phyloP scores from a whole-genome alignment of 23 tunicate genomes.

The Botrylloides violaceus region DNA sequence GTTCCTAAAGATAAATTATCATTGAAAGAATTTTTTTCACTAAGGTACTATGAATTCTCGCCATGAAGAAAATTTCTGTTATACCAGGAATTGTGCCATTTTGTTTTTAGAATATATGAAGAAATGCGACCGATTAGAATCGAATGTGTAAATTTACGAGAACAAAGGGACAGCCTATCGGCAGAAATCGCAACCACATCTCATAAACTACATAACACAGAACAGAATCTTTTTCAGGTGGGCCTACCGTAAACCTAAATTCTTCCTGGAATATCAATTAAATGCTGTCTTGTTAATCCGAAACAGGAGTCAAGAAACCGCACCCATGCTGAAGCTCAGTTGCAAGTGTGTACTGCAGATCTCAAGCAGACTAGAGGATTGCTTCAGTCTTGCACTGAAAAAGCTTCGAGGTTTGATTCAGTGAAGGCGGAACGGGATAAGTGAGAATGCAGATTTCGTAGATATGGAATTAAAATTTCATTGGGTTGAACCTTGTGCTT shows the following conservation, averaged over 20 bases:
- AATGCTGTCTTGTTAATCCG: background rate
- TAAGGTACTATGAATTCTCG: slow-evolving; percentile 28
- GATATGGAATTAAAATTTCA: background rate
- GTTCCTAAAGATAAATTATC: slow-evolving; percentile 45
- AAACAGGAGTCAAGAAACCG: slow-evolving; percentile 33
- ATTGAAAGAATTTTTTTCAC: slow-evolving; percentile 63
- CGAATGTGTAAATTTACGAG: slow-evolving; percentile 56
- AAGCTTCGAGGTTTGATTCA: slow-evolving; percentile 62
- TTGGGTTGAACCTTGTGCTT: background rate
- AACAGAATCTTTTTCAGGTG: slow-evolving; percentile 69
- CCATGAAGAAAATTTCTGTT: too few species aligned
- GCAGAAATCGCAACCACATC: slow-evolving; percentile 45
- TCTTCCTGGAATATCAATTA: background rate
- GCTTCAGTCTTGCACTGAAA: slow-evolving; percentile 38
- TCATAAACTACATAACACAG: slow-evolving; percentile 35
- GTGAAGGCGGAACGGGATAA: slow-evolving; percentile 63
- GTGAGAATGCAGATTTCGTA: slow-evolving; percentile 2
- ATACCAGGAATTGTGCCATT: too few species aligned
- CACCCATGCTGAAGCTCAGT: slow-evolving; percentile 39
- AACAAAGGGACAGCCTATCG: slow-evolving; percentile 66
- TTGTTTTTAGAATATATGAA: slow-evolving; percentile 39
- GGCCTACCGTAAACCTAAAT: background rate
- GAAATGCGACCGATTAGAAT: slow-evolving; percentile 45
- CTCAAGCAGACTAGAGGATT: slow-evolving; percentile 30
- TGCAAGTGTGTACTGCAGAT: slow-evolving; percentile 18